These are phyloP conservation scores for Equus quagga DNA, from an alignment of 2,113 vertebrate genomes.

Conservation along the genomic window DNA sequence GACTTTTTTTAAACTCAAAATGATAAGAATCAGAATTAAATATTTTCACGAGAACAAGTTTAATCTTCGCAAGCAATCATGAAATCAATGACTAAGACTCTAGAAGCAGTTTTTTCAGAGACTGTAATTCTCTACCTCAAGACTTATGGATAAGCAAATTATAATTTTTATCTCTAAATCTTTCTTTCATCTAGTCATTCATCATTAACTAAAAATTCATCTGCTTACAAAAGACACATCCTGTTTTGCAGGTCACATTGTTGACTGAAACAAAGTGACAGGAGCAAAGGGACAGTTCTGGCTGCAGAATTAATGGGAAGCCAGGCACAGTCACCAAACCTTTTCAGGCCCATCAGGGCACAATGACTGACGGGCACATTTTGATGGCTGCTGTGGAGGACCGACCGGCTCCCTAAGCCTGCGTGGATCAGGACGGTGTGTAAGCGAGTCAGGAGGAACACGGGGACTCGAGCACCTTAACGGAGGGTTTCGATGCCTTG, in stretches of 20 bases:
- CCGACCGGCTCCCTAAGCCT: too few relatives aligned
- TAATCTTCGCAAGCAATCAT: neutral
- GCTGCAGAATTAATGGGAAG: neutral
- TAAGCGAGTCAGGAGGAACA: neutral
- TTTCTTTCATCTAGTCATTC: neutral
- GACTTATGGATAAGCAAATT: neutral
- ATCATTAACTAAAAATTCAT: neutral
- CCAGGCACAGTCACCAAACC: rapidly evolving
- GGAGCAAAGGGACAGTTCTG: neutral
- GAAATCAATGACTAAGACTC: neutral
- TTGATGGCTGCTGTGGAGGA: neutral
- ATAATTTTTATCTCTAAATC: neutral
- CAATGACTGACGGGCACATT: rapidly evolving
- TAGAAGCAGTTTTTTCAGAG: neutral
- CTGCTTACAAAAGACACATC: neutral
- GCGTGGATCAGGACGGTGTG: neutral
- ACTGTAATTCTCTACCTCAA: neutral
- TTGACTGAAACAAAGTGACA: neutral
- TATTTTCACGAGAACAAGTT: conserved; percentile 40
- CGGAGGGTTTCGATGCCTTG: neutral
- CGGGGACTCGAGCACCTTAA: neutral
- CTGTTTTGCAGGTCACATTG: neutral
- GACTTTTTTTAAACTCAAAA: conserved; percentile 7
- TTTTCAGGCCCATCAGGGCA: neutral
- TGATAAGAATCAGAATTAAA: neutral